Conservation (phyloP, 2,113 vertebrate genomes). For the Callorhinus ursinus region DNA sequence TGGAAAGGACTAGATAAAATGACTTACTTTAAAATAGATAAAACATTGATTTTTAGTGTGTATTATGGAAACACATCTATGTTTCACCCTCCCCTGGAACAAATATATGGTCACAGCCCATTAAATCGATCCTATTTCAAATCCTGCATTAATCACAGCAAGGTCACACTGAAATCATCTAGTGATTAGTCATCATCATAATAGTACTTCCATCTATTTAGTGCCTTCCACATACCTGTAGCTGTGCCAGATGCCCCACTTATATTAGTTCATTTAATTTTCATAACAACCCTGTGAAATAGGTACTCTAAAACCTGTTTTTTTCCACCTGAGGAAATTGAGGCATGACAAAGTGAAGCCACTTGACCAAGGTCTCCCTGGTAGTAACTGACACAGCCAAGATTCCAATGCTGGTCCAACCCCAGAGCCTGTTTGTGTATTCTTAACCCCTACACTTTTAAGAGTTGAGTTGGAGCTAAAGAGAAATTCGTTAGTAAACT, state of each 20-base stretch:
- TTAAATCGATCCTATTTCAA: constrained; percentile 49
- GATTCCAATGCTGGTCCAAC: not conserved
- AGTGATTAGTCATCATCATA: not conserved
- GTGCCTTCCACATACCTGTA: not conserved
- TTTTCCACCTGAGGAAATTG: constrained; percentile 4
- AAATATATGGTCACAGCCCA: constrained; percentile 1
- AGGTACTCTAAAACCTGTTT: not conserved
- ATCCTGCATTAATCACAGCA: constrained; percentile 25
- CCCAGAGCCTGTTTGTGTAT: not conserved
- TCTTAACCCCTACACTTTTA: not conserved
- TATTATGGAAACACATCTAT: constrained; percentile 15
- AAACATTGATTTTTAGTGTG: not conserved
- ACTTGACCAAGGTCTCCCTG: not conserved
- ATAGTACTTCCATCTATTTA: not conserved
- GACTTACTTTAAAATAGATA: constrained; percentile 51
- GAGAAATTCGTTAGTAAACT: not conserved
- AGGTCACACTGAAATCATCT: constrained; percentile 8
- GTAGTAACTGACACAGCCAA: not conserved
- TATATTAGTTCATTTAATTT: not conserved
- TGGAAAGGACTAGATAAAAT: not conserved
- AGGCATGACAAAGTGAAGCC: not conserved
- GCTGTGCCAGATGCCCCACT: not conserved
- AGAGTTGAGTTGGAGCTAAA: not conserved
- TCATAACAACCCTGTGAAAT: not conserved
- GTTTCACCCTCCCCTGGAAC: not conserved